Conservation (phyloP, 2,797 vertebrate genomes). For the Sebastes diploproa region DNA sequence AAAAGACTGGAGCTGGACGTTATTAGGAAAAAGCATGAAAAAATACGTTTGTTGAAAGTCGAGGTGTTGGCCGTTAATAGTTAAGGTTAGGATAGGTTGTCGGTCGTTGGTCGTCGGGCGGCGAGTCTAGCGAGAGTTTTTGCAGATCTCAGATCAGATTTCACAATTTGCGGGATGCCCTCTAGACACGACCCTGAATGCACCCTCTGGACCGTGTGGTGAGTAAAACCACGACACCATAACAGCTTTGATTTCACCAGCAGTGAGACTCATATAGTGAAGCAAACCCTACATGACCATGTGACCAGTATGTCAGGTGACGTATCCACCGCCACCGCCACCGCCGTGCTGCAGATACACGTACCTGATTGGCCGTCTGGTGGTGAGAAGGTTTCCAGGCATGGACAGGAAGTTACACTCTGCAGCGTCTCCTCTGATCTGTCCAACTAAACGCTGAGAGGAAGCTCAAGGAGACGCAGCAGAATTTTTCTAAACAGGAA, state of each 20-base stretch:
- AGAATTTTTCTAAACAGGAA: background rate
- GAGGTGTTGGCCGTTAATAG: too few relatives aligned
- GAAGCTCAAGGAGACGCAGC: constrained; percentile 1
- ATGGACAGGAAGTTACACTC: background rate
- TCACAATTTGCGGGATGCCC: too few relatives aligned
- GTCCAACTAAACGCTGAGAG: background rate
- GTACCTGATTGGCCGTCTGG: background rate
- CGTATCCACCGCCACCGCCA: background rate
- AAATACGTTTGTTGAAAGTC: background rate
- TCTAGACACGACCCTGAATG: background rate
- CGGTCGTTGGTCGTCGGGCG: too few relatives aligned
- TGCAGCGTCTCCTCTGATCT: background rate
- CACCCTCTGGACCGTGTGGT: too few relatives aligned
- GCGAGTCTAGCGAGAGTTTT: too few relatives aligned
- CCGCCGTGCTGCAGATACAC: background rate
- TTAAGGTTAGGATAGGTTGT: too few relatives aligned
- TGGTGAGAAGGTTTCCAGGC: background rate
- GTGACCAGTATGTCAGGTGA: background rate
- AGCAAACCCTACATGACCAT: background rate
- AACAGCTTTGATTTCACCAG: background rate
- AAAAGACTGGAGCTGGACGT: too few relatives aligned
- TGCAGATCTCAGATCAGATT: too few relatives aligned
- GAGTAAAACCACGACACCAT: background rate
- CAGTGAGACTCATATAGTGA: background rate
- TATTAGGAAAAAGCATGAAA: too few relatives aligned